Conservation (phyloP, 2,113 vertebrate species). For the Narcine bancroftii region DNA sequence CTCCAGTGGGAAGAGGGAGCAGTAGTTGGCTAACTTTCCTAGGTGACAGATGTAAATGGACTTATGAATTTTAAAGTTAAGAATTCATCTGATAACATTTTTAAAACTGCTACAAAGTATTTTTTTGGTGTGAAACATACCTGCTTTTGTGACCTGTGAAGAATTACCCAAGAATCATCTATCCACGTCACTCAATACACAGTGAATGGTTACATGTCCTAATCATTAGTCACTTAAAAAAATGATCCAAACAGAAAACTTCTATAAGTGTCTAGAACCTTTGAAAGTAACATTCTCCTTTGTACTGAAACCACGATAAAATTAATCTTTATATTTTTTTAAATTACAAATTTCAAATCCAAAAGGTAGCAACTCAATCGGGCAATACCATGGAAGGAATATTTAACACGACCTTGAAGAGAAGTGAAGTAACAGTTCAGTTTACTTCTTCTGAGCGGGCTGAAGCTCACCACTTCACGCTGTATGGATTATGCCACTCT, state of each 20-base stretch:
- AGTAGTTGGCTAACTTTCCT: too few species aligned
- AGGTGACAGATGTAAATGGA: too few species aligned
- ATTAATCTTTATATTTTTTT: slow-evolving; percentile 1
- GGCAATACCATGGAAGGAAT: background rate
- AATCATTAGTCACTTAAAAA: background rate
- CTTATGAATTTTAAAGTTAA: background rate
- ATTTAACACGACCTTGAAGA: background rate
- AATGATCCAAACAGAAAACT: background rate
- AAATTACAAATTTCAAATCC: background rate
- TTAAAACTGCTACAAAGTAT: background rate
- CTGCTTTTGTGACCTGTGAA: background rate
- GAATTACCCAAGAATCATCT: background rate
- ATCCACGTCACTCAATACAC: background rate
- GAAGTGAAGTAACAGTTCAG: background rate
- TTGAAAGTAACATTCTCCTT: background rate
- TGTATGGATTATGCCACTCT: background rate
- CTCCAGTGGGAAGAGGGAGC: too few species aligned
- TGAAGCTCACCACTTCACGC: background rate
- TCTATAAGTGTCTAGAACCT: too few species aligned
- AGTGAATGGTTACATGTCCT: background rate
- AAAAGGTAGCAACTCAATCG: background rate
- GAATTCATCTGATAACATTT: background rate
- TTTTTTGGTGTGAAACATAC: background rate
- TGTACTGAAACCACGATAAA: slow-evolving; percentile 10
- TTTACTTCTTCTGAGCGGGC: background rate